Percentiles rank a stretch among this genome's conserved stretches.
Evolutionary conservation across 2,113 vertebrate genomes (phyloP).

Genomic region (Dromiciops gliroides): DNA sequence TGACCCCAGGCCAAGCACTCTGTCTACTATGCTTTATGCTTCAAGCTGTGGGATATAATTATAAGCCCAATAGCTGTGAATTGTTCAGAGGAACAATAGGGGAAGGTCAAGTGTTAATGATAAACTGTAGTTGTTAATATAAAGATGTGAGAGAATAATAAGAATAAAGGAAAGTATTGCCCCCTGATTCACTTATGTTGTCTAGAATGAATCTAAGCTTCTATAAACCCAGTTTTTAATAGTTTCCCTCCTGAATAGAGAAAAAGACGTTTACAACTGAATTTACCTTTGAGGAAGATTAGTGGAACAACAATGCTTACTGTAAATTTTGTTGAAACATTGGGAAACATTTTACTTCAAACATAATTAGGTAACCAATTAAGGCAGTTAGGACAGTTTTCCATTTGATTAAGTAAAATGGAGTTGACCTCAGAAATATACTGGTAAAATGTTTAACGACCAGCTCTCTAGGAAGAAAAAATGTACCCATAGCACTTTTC

Average conservation of each 20-base stretch:
- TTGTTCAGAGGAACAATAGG: background rate
- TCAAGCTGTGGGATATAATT: background rate
- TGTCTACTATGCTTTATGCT: background rate
- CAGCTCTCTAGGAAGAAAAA: background rate
- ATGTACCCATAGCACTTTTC: too few relatives aligned
- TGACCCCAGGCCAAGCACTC: background rate
- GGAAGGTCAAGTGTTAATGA: background rate
- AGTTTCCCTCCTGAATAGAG: constrained; percentile 28
- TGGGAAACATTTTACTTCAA: background rate
- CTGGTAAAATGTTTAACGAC: background rate
- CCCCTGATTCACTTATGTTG: background rate
- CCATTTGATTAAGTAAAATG: background rate
- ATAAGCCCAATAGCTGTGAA: background rate
- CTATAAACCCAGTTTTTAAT: constrained; percentile 42
- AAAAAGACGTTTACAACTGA: constrained; percentile 35
- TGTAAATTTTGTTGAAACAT: background rate
- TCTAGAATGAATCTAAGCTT: constrained; percentile 1
- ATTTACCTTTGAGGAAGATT: constrained; percentile 17
- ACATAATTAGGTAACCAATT: background rate
- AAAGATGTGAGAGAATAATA: background rate
- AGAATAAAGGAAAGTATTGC: background rate
- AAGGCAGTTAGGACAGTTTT: background rate
- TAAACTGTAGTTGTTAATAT: background rate
- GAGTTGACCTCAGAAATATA: background rate
- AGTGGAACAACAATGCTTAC: constrained; percentile 30